A percentile compares a stretch with the other conserved stretches of the same genome.
phyloP scores from a whole-genome alignment of 2,797 vertebrate species.

The Schizothorax lantsangensis region DNA sequence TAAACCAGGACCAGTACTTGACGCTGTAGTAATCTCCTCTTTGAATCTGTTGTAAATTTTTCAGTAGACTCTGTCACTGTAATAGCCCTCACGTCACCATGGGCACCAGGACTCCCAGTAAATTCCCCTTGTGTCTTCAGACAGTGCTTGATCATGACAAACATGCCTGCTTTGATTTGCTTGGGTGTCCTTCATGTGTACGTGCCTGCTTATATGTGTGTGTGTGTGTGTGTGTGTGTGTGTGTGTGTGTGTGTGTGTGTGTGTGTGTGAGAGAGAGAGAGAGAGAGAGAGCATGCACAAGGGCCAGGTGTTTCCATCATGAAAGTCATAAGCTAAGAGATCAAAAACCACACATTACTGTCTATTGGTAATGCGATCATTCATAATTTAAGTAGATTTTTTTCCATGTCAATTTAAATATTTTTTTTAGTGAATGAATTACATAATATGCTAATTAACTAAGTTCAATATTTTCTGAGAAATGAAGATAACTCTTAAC shows the following conservation, averaged over 20 bases:
- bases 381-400: background rate
- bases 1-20: background rate
- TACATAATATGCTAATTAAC: background rate
- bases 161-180: conserved; percentile 37
- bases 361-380: background rate
- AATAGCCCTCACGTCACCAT: conserved; percentile 40
- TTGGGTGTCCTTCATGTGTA: conserved; percentile 6
- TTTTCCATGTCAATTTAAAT: background rate
- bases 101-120: conserved; percentile 33
- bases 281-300: background rate
- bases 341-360: conserved; percentile 3
- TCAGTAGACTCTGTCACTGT: conserved; percentile 45
- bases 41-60: conserved; percentile 48
- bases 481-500: background rate
- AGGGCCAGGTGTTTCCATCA: conserved; percentile 21
- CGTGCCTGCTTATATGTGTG: background rate
- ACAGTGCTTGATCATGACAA: conserved; percentile 28
- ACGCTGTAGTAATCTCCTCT: conserved; percentile 32
- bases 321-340: conserved; percentile 1
- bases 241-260: no score
- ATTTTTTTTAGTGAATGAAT: background rate
- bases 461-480: background rate
- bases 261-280: background rate
- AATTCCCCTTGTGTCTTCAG: conserved; percentile 33
- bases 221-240: background rate